Evolutionary conservation across 2,888 invertebrate species (phyloP), one percentile per base, ranked within the genome.

Genomic region (Epinotia ramella): DNA sequence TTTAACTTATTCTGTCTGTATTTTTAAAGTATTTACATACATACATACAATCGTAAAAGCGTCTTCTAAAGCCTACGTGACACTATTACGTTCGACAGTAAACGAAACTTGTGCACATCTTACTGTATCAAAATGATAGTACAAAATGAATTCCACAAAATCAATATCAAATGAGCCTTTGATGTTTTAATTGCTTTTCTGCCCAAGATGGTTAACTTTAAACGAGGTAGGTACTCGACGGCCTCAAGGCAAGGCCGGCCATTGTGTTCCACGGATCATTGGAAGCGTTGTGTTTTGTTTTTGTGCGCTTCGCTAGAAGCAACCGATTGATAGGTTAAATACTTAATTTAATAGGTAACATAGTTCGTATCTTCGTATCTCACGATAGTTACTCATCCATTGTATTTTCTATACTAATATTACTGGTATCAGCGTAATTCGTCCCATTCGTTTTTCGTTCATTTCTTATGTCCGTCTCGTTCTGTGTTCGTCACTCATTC

Each of bases 231-330:
- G 28, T 57, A 59, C 68, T 3, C 24, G 59, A 4, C 67, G 67
- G 67, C 68, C 68, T 68, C n/a, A 20, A 46, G 12, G 69, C 68
- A 69, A 69, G 69, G 69, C 69, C 69, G 59, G 20, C 24, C 16
- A 69, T 60, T 69, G 69, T 59, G 59, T 44, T 59, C 24, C 68
- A 46, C 68, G 68, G 57, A 59, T 68, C 57, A 68, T 68, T 68
- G 68, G 40, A 20, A 28, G 49, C 18, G 66, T 1, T 16, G 49
- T 59, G 18, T 20, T 67, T 40, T 68, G 68, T 68, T 69, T 69
- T 60, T 69, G 28, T 28, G 5, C 40, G 20, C 9, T 18, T 44
- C 16, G 49, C 49, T 46, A 49, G 20, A 53, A 53, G 28, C 28
- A 20, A 4, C 20, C 64, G 44, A 49, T 65, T 65, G 65, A 65